Evolutionary conservation across 2,113 vertebrate species (phyloP).

Genomic region (Rutilus rutilus): DNA sequence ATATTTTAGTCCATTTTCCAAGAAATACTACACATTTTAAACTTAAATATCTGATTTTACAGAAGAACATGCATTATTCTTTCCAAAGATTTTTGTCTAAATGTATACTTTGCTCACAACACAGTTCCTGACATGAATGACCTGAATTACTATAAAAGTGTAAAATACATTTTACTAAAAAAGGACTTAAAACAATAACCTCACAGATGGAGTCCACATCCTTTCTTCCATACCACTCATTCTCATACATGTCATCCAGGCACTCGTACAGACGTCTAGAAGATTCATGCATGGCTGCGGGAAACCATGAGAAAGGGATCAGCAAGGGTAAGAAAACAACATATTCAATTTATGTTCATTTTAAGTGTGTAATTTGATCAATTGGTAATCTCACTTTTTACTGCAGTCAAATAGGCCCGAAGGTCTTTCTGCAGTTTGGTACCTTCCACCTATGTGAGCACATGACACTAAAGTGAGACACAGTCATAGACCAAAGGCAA

Average conservation of each 20-base stretch:
- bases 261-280: conserved; percentile 92
- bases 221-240: conserved; percentile 91
- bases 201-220: conserved; percentile 91
- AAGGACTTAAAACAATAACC: conserved; percentile 75
- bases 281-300: conserved; percentile 94
- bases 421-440: conserved; percentile 94
- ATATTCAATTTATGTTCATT: not conserved
- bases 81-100: not conserved
- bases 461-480: conserved; percentile 43
- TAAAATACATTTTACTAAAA: not conserved
- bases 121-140: not conserved
- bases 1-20: not conserved
- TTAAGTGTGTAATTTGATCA: no score
- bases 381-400: conserved; percentile 82
- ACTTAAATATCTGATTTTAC: not conserved
- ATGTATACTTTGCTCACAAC: not conserved
- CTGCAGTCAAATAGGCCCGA: conserved; percentile 88
- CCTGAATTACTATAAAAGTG: not conserved
- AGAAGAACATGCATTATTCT: not conserved
- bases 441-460: conserved; percentile 83
- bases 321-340: not conserved
- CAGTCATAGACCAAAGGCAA: not conserved
- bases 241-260: conserved; percentile 94
- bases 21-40: not conserved
- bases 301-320: conserved; percentile 52